A percentile compares a stretch with the other conserved stretches of the same genome.
Evolutionary conservation across 1,140 invertebrate species (phyloP).

Genomic region (Proales similis): DNA sequence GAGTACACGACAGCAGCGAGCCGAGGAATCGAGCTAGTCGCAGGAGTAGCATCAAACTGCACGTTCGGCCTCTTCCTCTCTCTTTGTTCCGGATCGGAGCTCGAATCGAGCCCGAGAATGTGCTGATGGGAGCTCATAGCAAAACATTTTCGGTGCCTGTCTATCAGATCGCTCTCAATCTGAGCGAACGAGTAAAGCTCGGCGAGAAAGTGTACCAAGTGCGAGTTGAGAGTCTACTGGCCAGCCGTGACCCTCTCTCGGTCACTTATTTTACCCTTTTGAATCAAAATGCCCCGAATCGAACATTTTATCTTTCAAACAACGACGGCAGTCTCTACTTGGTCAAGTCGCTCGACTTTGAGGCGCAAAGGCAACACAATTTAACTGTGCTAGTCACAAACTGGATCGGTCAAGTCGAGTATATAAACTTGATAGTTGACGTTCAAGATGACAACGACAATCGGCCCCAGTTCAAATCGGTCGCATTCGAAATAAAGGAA

Average conservation of each 20-base stretch:
- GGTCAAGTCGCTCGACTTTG: constrained; percentile 17
- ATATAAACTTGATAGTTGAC: not conserved
- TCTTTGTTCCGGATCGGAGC: no score
- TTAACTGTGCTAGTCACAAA: constrained; percentile 14
- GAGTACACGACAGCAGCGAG: constrained; percentile 3
- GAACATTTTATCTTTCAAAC: constrained; percentile 27
- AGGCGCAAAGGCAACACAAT: not conserved
- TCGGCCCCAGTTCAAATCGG: constrained; percentile 13
- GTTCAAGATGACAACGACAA: constrained; percentile 32
- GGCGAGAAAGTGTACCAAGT: constrained; percentile 33
- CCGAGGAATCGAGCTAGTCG: constrained; percentile 16
- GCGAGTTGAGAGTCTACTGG: not conserved
- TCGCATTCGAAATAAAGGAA: not conserved
- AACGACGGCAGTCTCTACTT: constrained; percentile 29
- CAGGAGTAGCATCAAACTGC: constrained; percentile 10
- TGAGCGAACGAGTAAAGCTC: constrained; percentile 28
- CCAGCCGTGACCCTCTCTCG: constrained; percentile 3
- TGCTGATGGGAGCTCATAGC: no score
- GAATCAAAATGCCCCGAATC: constrained; percentile 2
- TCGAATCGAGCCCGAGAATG: not conserved
- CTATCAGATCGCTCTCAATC: not conserved
- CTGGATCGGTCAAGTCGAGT: constrained; percentile 16
- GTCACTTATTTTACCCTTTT: constrained; percentile 12
- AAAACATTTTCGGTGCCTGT: no score
- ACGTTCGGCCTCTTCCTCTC: not conserved